These are phyloP conservation scores for Synergus laeviventris DNA, from an alignment of 2,888 invertebrate species.

Conservation along the genomic window DNA sequence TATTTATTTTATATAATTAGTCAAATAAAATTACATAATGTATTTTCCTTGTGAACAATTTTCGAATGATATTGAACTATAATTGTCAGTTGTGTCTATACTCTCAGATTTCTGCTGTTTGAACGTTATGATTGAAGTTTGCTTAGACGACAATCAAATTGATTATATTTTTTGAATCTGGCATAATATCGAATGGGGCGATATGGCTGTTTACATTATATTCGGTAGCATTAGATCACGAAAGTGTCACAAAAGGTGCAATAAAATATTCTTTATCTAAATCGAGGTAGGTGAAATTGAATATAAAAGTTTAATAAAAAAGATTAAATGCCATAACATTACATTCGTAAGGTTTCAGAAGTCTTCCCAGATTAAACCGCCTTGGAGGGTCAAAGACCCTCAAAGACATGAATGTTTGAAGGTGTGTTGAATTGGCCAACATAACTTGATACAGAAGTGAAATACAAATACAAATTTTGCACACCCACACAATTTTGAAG, in stretches of 20 bases:
- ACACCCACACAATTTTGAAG: slow-evolving; percentile 13
- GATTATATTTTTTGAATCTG: slow-evolving; percentile 59
- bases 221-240: not conserved
- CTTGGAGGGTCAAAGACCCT: not conserved
- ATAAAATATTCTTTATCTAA: no score
- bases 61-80: no score
- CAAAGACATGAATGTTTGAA: not conserved
- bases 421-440: not conserved
- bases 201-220: not conserved
- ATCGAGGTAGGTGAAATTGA: not conserved
- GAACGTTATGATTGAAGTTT: slow-evolving; percentile 66
- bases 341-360: not conserved
- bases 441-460: not conserved
- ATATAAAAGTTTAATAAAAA: not conserved
- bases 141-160: slow-evolving; percentile 60
- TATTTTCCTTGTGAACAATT: no score
- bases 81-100: no score
- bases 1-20: not conserved
- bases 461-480: slow-evolving; percentile 22
- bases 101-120: slow-evolving; percentile 65
- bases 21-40: not conserved
- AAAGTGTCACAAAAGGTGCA: no score
- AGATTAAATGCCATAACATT: not conserved
- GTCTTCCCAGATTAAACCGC: not conserved
- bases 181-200: not conserved